Percentiles rank a stretch among this genome's conserved stretches.
Evolutionary conservation across 2,797 vertebrate species (phyloP).

Genomic region (Megalops cyprinoides): DNA sequence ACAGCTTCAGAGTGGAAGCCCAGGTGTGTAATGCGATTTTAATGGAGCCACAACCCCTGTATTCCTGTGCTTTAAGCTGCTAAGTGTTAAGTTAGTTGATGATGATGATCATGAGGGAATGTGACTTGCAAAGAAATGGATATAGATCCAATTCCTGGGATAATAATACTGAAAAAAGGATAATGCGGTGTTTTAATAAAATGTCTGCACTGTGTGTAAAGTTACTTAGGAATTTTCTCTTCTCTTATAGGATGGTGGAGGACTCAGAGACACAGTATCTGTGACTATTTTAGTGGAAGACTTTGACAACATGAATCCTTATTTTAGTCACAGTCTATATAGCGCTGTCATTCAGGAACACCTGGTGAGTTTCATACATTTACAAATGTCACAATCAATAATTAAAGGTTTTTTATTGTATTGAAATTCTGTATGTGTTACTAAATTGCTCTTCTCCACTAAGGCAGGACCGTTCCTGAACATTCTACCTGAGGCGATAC

Average conservation of each 20-base stretch:
- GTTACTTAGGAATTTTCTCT: conserved; percentile 24
- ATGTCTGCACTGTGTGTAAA: not conserved
- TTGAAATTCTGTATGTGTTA: not conserved
- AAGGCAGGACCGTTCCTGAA: conserved; percentile 59
- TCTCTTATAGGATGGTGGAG: conserved; percentile 62
- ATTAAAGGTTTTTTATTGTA: not conserved
- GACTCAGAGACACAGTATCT: conserved; percentile 41
- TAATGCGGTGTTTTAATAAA: not conserved
- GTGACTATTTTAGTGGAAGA: conserved; percentile 68
- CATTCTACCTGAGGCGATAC: conserved; percentile 67
- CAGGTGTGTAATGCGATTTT: conserved; percentile 53
- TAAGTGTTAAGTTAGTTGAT: no score
- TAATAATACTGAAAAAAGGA: no score
- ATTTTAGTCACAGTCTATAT: conserved; percentile 71
- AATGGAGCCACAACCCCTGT: not conserved
- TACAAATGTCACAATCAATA: not conserved
- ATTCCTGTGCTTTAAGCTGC: not conserved
- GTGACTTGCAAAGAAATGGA: no score
- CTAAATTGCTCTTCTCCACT: not conserved
- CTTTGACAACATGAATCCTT: conserved; percentile 77
- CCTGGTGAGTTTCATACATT: conserved; percentile 54
- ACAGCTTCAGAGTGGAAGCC: conserved; percentile 69
- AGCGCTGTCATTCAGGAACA: conserved; percentile 67
- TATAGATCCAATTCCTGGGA: no score
- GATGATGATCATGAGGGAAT: no score